Conservation (phyloP, 2,888 invertebrate species). For the Heliothis peltigera region DNA sequence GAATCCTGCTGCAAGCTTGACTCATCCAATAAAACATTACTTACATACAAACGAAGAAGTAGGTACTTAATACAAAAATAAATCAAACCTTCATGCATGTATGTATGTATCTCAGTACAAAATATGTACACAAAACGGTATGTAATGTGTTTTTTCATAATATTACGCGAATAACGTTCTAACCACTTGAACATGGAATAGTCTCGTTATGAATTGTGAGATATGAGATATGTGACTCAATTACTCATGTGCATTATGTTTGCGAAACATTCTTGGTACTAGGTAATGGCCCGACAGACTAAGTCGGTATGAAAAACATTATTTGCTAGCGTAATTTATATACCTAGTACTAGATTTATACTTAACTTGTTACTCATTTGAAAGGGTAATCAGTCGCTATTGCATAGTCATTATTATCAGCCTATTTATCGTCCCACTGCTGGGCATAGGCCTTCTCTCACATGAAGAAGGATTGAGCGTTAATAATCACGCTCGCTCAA, state of each 20-base stretch:
- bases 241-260: conserved; percentile 65
- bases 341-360: conserved; percentile 12
- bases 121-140: not conserved
- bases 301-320: conserved; percentile 38
- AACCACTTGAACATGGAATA: conserved; percentile 41
- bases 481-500: too few relatives aligned
- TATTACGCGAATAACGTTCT: conserved; percentile 18
- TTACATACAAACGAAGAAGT: too few relatives aligned
- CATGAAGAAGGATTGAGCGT: too few relatives aligned
- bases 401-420: too few relatives aligned
- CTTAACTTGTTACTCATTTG: not conserved
- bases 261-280: conserved; percentile 55
- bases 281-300: conserved; percentile 40
- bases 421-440: too few relatives aligned
- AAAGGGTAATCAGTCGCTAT: too few relatives aligned
- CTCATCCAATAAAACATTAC: too few relatives aligned
- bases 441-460: too few relatives aligned
- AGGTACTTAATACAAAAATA: too few relatives aligned
- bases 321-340: conserved; percentile 33
- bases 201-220: conserved; percentile 64
- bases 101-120: too few relatives aligned
- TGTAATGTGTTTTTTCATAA: conserved; percentile 31
- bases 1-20: too few relatives aligned
- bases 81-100: too few relatives aligned
- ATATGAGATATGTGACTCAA: conserved; percentile 65